Base-by-base conservation (phyloP, 2,113 vertebrate species). In the Chionomys nivalis region DNA sequence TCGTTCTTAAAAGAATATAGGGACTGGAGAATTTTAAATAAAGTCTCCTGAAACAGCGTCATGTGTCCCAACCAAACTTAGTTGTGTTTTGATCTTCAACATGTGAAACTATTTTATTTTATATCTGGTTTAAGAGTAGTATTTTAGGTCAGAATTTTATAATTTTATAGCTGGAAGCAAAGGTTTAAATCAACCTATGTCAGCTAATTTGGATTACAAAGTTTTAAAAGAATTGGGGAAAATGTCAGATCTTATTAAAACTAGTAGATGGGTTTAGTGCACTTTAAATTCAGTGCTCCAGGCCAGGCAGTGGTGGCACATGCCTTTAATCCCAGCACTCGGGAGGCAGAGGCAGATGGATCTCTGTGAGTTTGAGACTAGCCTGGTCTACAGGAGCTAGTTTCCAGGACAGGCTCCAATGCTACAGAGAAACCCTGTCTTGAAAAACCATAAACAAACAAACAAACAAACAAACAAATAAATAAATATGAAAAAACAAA, bases 161-260 rank as follows among this genome's bases (percentile, higher is more conserved):
- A 87, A 81, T 94, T 97, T 75, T 85, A 94, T 16, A 86, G 52
- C 39, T 92, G 3, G 6, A 49, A 87, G 58, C 58, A 91, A 72
- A 88, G 11, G 58, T 70, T 94, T 96, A 96, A 91, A 78, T 44
- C 44, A 94, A 90, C 58, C 58, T 90, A 68, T 92, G 44, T 33
- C 65, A 52, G 1, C 91, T 91, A 89, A 47, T 94, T 97, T 96
- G 66, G 70, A 85, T 94, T 95, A 95, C 36, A 87, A n/a, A 97
- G n/a, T 39, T 92, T 91, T 78, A 55, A 24, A 91, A 49, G 33
- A 87, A 52, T 73, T 96, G 65, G 13, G 33, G 36, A 83, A 91
- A 90, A 91, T 91, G 42, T 70, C 21, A 89, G 12, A 2, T 93
- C 58, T 92, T 77, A 95, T 72, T 83, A 92, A 93, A 97, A 97